Conservation (phyloP, 2,113 vertebrate species). For the Limnothrissa miodon region DNA sequence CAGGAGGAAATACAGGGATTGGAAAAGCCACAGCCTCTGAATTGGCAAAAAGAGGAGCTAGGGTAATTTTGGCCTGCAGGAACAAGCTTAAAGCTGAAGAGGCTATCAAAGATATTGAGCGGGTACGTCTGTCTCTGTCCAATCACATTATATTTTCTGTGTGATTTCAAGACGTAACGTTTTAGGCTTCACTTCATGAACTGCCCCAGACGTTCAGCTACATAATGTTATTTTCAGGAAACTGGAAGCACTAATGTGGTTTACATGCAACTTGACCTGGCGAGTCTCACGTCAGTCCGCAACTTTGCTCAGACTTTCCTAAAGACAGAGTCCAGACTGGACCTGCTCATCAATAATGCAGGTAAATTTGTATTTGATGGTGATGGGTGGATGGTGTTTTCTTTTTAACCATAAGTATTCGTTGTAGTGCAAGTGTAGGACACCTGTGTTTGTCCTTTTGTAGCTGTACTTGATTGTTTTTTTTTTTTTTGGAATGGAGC, state of each 20-base stretch:
- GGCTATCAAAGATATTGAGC: constrained; percentile 74
- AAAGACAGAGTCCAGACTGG: constrained; percentile 51
- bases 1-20: constrained; percentile 69
- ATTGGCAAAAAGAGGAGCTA: constrained; percentile 76
- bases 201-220: background rate
- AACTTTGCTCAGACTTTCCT: constrained; percentile 52
- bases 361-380: constrained; percentile 40
- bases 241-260: constrained; percentile 57
- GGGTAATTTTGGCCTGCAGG: constrained; percentile 81
- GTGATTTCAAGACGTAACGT: background rate
- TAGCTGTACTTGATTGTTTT: no score
- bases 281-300: constrained; percentile 56
- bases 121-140: background rate
- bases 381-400: no score
- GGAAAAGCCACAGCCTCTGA: constrained; percentile 65
- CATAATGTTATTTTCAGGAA: constrained; percentile 40
- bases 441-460: no score
- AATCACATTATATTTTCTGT: background rate
- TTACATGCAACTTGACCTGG: constrained; percentile 62
- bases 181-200: background rate
- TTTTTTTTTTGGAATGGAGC: no score
- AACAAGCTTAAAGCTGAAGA: constrained; percentile 71
- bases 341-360: constrained; percentile 69
- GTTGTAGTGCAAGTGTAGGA: no score
- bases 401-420: no score